phyloP scores from a whole-genome alignment of 1,140 invertebrate species.

The Thaumetopoea pityocampa region DNA sequence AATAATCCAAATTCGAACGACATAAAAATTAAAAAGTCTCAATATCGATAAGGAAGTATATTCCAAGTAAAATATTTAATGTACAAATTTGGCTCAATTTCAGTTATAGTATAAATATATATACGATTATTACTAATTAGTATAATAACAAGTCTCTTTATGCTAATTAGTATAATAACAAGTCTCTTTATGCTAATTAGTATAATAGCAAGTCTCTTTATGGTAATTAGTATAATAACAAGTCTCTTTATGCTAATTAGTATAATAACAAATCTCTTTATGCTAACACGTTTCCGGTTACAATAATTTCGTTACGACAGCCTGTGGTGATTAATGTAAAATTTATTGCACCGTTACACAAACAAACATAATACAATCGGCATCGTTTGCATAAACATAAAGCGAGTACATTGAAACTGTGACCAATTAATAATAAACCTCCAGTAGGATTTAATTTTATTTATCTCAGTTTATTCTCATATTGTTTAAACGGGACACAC shows the following conservation, averaged over 20 bases:
- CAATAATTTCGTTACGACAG: not conserved
- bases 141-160: too few relatives aligned
- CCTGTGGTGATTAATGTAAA: slow-evolving; percentile 4
- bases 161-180: not conserved
- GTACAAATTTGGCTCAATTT: too few relatives aligned
- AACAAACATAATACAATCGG: slow-evolving; percentile 27
- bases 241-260: not conserved
- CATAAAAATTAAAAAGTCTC: too few relatives aligned
- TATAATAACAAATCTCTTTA: not conserved
- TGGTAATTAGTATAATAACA: not conserved
- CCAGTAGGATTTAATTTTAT: too few relatives aligned
- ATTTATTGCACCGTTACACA: slow-evolving; percentile 9
- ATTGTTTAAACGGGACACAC: too few relatives aligned
- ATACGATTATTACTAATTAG: too few relatives aligned
- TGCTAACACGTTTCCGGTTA: not conserved
- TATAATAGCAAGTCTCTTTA: too few relatives aligned
- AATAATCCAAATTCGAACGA: too few relatives aligned
- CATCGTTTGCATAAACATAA: slow-evolving; percentile 26
- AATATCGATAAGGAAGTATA: too few relatives aligned
- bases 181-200: not conserved
- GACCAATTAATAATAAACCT: slow-evolving; percentile 19
- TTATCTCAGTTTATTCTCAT: too few relatives aligned
- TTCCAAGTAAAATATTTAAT: too few relatives aligned
- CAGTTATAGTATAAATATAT: too few relatives aligned
- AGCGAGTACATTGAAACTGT: slow-evolving; percentile 20